These are phyloP conservation scores for Megastigmus dorsalis DNA, from an alignment of 2,888 invertebrate species.

Conservation along the genomic window DNA sequence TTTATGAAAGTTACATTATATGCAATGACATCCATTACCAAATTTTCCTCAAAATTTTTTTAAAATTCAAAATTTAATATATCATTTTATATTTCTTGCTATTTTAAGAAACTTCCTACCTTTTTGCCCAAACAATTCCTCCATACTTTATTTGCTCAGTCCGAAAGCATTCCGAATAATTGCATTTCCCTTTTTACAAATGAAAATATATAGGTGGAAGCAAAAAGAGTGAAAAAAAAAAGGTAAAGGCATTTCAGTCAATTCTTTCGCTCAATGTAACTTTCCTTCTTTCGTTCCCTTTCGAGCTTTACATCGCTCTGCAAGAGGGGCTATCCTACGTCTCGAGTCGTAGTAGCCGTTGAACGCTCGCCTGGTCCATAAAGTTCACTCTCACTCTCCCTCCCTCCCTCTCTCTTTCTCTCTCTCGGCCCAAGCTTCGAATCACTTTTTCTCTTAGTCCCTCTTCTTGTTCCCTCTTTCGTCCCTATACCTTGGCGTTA, in stretches of 20 bases:
- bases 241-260: conserved; percentile 33
- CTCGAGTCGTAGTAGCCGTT: conserved; percentile 60
- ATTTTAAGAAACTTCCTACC: neutral
- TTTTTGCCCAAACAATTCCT: neutral
- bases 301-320: conserved; percentile 42
- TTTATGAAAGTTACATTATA: no score
- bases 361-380: conserved; percentile 67
- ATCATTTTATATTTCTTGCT: no score
- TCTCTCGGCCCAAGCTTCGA: neutral
- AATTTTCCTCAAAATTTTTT: no score
- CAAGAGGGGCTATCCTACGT: conserved; percentile 16
- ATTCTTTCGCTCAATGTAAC: conserved; percentile 48
- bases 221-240: neutral
- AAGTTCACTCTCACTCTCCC: conserved; percentile 62
- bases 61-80: no score
- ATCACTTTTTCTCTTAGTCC: conserved; percentile 25
- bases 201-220: conserved; percentile 23
- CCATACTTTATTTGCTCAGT: neutral
- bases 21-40: no score
- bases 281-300: conserved; percentile 43
- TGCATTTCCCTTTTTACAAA: conserved; percentile 1
- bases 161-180: conserved; percentile 30
- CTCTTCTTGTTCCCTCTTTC: neutral
- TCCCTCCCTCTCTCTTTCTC: conserved; percentile 53
- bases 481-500: neutral